A percentile compares a stretch with the other conserved stretches of the same genome.
Evolutionary conservation across 2,888 invertebrate genomes (phyloP).

Genomic region (Fabriciana adippe): DNA sequence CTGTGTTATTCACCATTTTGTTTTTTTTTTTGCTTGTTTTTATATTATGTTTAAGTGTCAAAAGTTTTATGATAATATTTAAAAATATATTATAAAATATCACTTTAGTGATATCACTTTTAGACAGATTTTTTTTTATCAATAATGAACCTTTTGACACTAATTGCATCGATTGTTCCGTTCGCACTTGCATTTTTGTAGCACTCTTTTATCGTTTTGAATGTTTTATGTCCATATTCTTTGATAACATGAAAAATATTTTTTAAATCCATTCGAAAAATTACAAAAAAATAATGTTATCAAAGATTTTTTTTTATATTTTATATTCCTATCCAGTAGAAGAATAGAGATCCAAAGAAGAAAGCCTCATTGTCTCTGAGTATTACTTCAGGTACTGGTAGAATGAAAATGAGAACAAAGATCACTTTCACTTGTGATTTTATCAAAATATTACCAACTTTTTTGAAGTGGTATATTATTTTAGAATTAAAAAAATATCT

Average conservation of each 20-base stretch:
- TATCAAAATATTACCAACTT: neutral
- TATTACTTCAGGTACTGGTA: conserved; percentile 99
- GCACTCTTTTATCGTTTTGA: conserved; percentile 59
- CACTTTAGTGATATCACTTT: too few relatives aligned
- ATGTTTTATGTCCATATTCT: conserved; percentile 26
- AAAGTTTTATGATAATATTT: conserved; percentile 22
- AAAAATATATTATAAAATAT: neutral
- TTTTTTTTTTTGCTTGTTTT: conserved; percentile 50
- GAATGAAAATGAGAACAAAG: conserved; percentile 50
- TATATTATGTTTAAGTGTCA: conserved; percentile 19
- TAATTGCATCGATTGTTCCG: conserved; percentile 34
- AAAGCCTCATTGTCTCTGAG: conserved; percentile 55
- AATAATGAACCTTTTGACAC: conserved; percentile 29
- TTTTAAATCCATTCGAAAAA: neutral
- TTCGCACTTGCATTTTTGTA: conserved; percentile 61
- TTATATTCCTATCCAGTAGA: conserved; percentile 24
- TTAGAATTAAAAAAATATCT: too few relatives aligned
- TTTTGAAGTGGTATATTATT: too few relatives aligned
- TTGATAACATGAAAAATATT: conserved; percentile 7
- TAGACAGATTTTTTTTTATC: neutral
- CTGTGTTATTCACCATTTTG: conserved; percentile 62
- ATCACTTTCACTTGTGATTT: conserved; percentile 41
- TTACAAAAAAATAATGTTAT: conserved; percentile 43
- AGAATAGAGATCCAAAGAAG: conserved; percentile 25
- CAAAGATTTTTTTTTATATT: conserved; percentile 19